Base-by-base conservation (phyloP, 2,888 invertebrate genomes). In the Tridacna gigas region DNA sequence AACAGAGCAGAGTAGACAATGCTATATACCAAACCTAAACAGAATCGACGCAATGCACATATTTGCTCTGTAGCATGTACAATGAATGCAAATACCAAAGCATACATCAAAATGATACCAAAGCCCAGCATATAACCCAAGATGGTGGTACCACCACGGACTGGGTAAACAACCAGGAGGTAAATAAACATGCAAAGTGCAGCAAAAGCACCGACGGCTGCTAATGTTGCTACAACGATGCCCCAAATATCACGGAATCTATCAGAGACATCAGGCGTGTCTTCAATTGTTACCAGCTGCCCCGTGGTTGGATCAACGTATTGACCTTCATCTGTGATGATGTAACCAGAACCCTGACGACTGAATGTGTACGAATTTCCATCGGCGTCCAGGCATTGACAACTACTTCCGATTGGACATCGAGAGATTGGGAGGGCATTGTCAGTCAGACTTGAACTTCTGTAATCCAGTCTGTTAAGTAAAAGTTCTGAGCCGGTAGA, bases 31-130 rank as follows among this genome's bases (percentile, higher is more conserved):
- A 95, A 88, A 12, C 95, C 95, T 25, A 95, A 94, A 48, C 94
- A 90, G 88, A 95, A 95, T 73, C 95, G 90, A n/a, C 95, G 91
- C 15, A 95, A 91, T 12, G 94, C 94, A 83, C 95, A 95, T 0
- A 95, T 92, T 18, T 92, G 91, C 15, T 90, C 91, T 0, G 93
- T 93, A 9, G 95, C 94, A 75, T 94, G 94, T 12, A 94, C 89
- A 45, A 95, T 91, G 90, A 95, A 95, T 20, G 95, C 94, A 86
- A 95, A 95, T 83, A 95, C 95, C 61, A 95, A 91, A 3, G 93
- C 92, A 85, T 95, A 95, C 80, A 95, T 87, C 20, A 95, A 86
- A 37, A 95, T 90, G 78, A 95, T 91, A 20, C 95, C 95, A 69
- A 95, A 92, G 22, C 95, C 91, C 37, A 95, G 93, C 83, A 95